Percentiles rank a stretch among this genome's conserved stretches.
phyloP scores from a whole-genome alignment of 2,797 vertebrate species.

The Characodon lateralis region DNA sequence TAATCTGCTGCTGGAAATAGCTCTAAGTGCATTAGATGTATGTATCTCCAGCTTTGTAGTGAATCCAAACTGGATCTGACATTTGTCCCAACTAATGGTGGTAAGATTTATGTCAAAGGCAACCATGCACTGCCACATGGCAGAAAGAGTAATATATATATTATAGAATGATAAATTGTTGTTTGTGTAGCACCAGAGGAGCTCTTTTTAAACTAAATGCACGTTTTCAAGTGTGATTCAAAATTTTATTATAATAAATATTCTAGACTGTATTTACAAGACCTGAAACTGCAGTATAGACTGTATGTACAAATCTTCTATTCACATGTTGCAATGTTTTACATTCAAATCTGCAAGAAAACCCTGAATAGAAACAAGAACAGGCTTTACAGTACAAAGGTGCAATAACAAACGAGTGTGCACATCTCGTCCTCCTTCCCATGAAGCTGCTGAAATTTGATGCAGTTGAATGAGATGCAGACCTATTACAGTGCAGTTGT shows the following conservation, averaged over 20 bases:
- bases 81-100: constrained; percentile 4
- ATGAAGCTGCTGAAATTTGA: constrained; percentile 30
- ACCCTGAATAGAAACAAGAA: constrained; percentile 61
- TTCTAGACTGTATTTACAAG: constrained; percentile 80
- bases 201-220: constrained; percentile 17
- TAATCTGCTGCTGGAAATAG: constrained; percentile 53
- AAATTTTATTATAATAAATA: constrained; percentile 83
- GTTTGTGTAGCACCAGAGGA: constrained; percentile 1
- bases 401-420: constrained; percentile 47
- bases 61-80: constrained; percentile 18
- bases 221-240: constrained; percentile 39
- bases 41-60: constrained; percentile 16
- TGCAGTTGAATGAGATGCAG: constrained; percentile 37
- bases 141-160: not conserved
- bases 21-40: constrained; percentile 20
- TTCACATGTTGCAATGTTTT: constrained; percentile 55
- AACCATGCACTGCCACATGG: not conserved
- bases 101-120: not conserved
- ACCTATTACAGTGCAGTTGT: constrained; percentile 27
- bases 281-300: constrained; percentile 67
- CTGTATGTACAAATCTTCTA: constrained; percentile 70
- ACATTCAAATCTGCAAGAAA: constrained; percentile 71
- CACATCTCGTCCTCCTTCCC: not conserved
- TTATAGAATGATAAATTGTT: not conserved
- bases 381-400: constrained; percentile 54